Evolutionary conservation across 2,113 vertebrate genomes (phyloP), one percentile per base, ranked within the genome.

Genomic region (Alligator mississippiensis): DNA sequence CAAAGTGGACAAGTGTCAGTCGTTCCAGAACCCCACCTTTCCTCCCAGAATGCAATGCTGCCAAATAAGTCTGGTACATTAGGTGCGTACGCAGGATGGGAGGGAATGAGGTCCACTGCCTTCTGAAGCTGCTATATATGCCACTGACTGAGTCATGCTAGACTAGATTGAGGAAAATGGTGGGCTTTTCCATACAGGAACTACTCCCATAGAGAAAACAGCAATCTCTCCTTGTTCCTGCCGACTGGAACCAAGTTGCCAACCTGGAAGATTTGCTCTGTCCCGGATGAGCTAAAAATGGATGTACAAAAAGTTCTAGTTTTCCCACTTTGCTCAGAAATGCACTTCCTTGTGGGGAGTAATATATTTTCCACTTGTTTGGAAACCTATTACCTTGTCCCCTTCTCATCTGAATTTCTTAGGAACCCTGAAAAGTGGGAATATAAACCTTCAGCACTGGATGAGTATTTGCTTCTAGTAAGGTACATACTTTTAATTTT

Each of bases 1-100:
- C 18, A 17, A 55, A 1, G 0, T 0, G 4, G 47, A 62, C 1
- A 2, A n/a, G 16, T 38, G 4, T 34, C 34, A 75, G 3, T 70
- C 16, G 17, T 11, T n/a, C 6, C 1, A 24, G 10, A 10, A 30
- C 47, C 6, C 83, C 27, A 64, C 2, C 24, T 4, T 4, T 5
- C 4, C 3, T 79, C 47, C 15, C 34, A 47, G 34, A 21, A 38
- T 54, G 68, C 38, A 55, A 30, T 27, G 24, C 11, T 25, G 12
- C 4, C 30, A 54, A 38, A 68, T 2, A 55, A 5, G 57, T 22
- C 58, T 83, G 16, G 25, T 77, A 1, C 2, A 2, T 16, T 76
- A 38, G 10, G 68, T 83, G 14, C 28, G 17, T 13, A 66, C 25
- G 70, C 7, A 28, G 25, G 11, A 13, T 21, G 25, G 77, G 62